These are phyloP conservation scores for Ditula angustiorana DNA, from an alignment of 2,888 invertebrate genomes.

Conservation along the genomic window DNA sequence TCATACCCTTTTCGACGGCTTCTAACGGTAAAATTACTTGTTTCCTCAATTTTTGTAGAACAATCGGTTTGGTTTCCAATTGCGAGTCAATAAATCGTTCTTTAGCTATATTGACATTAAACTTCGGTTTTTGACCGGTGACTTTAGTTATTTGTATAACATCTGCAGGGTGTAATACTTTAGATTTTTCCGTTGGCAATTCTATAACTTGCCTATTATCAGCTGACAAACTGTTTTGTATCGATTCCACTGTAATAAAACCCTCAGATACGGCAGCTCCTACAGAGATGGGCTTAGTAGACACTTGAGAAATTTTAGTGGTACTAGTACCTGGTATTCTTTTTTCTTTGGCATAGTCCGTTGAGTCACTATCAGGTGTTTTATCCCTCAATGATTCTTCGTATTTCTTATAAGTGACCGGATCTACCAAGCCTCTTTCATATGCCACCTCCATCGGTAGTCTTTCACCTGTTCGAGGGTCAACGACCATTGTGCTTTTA, in stretches of 20 bases:
- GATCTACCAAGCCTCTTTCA: constrained; percentile 89
- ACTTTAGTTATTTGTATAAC: constrained; percentile 86
- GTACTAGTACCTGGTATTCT: constrained; percentile 50
- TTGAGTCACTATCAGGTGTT: constrained; percentile 58
- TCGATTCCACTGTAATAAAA: constrained; percentile 82
- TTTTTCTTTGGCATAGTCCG: constrained; percentile 39
- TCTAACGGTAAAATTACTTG: constrained; percentile 90
- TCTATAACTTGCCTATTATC: constrained; percentile 63
- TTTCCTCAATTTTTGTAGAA: constrained; percentile 92
- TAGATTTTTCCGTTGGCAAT: constrained; percentile 52
- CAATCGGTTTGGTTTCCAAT: constrained; percentile 88
- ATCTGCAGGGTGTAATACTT: constrained; percentile 64
- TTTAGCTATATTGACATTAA: constrained; percentile 87
- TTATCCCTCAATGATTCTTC: constrained; percentile 76
- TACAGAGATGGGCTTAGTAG: constrained; percentile 84
- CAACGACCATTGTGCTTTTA: constrained; percentile 87
- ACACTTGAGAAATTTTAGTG: constrained; percentile 59
- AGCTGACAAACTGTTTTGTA: constrained; percentile 74
- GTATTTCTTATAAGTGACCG: constrained; percentile 80
- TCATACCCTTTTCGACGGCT: constrained; percentile 91
- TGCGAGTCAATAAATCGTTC: constrained; percentile 85
- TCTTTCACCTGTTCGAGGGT: constrained; percentile 92
- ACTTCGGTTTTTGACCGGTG: constrained; percentile 88
- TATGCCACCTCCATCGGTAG: constrained; percentile 93
- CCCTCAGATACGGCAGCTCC: constrained; percentile 86